phyloP scores from a whole-genome alignment of 2,797 vertebrate genomes.

The Bucorvus abyssinicus region DNA sequence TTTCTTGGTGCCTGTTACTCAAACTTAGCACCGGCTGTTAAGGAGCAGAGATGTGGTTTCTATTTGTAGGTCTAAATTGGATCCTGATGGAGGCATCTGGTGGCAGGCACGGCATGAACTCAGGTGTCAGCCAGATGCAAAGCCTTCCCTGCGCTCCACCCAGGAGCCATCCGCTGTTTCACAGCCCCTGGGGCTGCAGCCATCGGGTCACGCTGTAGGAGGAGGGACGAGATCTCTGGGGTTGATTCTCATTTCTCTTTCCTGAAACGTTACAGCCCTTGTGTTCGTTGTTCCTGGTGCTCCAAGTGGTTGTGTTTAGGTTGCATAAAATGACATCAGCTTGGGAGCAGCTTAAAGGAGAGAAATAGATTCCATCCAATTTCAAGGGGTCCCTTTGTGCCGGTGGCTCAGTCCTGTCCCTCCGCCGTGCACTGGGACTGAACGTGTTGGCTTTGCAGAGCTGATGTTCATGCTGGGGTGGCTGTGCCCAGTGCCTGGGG shows the following conservation, averaged over 20 bases:
- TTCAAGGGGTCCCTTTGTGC: background rate
- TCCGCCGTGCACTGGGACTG: background rate
- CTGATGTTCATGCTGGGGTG: background rate
- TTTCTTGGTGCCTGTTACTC: background rate
- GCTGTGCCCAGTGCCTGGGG: rapidly evolving
- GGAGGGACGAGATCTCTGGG: too few relatives aligned
- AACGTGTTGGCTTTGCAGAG: rapidly evolving
- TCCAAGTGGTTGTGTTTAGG: background rate
- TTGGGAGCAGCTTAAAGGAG: background rate
- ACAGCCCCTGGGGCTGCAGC: background rate
- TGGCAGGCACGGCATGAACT: background rate
- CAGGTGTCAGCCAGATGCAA: background rate
- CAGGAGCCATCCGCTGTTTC: background rate
- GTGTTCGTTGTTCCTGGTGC: background rate
- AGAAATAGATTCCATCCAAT: background rate
- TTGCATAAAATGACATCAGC: background rate
- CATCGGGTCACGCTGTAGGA: rapidly evolving
- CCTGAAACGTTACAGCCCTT: background rate
- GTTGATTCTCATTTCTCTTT: background rate
- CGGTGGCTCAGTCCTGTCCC: background rate
- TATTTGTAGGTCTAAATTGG: background rate
- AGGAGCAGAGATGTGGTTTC: background rate
- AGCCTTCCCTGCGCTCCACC: background rate
- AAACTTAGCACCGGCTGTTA: background rate
- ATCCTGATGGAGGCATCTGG: background rate